Evolutionary conservation across 2,888 invertebrate genomes (phyloP).

Genomic region (Pyrocoelia pectoralis): DNA sequence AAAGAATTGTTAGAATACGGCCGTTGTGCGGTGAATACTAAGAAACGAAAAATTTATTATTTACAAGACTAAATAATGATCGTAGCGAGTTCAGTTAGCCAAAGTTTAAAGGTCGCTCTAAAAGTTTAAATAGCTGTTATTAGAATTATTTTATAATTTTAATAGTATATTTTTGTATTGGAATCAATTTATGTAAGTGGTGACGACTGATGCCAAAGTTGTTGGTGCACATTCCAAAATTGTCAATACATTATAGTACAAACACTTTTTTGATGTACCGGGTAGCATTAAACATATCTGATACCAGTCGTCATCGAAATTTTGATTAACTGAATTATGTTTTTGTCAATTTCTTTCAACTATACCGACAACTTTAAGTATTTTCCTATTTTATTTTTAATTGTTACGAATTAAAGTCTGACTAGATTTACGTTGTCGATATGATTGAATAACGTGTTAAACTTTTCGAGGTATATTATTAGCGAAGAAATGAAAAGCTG

Average conservation of each 20-base stretch:
- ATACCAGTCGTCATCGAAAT: not conserved
- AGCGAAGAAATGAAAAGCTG: slow-evolving; percentile 42
- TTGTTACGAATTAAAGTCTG: slow-evolving; percentile 13
- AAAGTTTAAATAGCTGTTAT: slow-evolving; percentile 10
- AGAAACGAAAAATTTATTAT: slow-evolving; percentile 34
- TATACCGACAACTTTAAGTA: slow-evolving; percentile 8
- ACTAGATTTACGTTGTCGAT: slow-evolving; percentile 12
- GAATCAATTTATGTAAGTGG: not conserved
- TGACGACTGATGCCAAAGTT: not conserved
- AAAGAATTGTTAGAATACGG: slow-evolving; percentile 58
- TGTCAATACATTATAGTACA: not conserved
- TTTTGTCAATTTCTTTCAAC: not conserved
- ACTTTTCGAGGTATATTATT: slow-evolving; percentile 3
- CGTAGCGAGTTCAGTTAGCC: slow-evolving; percentile 15
- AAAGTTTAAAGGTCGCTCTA: slow-evolving; percentile 18
- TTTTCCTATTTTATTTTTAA: slow-evolving; percentile 6
- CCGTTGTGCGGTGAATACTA: slow-evolving; percentile 52
- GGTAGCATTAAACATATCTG: not conserved
- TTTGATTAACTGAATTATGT: slow-evolving; percentile 3
- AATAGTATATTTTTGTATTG: slow-evolving; percentile 17
- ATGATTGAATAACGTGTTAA: not conserved
- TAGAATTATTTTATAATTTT: slow-evolving; percentile 16
- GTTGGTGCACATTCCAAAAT: not conserved
- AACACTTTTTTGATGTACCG: not conserved
- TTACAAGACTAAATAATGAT: slow-evolving; percentile 24